A percentile compares a stretch with the other conserved stretches of the same genome.
Evolutionary conservation across 2,113 vertebrate genomes (phyloP).

Genomic region (Gavia stellata): DNA sequence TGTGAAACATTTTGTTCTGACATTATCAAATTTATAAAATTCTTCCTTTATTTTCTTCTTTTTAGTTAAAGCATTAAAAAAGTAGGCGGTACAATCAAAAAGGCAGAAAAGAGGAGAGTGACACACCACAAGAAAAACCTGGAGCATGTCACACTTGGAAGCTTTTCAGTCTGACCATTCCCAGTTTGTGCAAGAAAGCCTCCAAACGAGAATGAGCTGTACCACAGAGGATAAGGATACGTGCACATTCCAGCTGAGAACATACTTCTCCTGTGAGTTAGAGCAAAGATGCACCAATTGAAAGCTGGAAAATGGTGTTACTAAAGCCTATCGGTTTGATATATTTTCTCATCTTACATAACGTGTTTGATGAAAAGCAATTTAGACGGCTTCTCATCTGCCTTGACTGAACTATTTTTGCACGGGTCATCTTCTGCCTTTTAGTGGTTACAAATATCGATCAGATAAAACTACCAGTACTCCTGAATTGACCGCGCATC

Average conservation of each 20-base stretch:
- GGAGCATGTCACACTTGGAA: conserved; percentile 38
- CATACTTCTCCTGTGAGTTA: conserved; percentile 56
- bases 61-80: background rate
- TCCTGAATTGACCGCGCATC: background rate
- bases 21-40: conserved; percentile 36
- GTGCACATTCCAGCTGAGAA: conserved; percentile 32
- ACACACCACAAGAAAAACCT: conserved; percentile 30
- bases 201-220: conserved; percentile 23
- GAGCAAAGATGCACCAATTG: conserved; percentile 31
- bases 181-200: conserved; percentile 34
- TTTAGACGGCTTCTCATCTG: background rate
- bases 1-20: conserved; percentile 29
- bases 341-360: conserved; percentile 28
- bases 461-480: background rate
- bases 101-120: background rate
- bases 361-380: background rate
- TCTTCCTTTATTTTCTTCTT: background rate
- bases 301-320: conserved; percentile 5
- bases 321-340: background rate
- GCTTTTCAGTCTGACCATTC: conserved; percentile 17
- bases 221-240: conserved; percentile 42
- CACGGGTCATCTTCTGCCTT: background rate
- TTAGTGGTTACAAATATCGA: background rate
- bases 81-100: background rate
- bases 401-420: background rate